phyloP scores from a whole-genome alignment of 37 sponge, comb jelly and placozoan genomes.

The Haliclona indistincta region DNA sequence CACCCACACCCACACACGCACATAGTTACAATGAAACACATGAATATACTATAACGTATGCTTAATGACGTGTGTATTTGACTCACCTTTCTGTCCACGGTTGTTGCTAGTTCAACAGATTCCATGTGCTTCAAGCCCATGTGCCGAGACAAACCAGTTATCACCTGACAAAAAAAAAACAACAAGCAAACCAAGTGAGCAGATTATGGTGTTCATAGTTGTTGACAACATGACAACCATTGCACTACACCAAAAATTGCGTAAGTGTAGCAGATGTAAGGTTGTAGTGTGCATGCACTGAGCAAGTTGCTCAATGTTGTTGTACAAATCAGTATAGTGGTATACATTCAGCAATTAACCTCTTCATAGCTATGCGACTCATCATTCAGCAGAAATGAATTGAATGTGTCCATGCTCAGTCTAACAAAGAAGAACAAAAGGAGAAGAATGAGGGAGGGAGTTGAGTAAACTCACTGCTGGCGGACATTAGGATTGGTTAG shows the following conservation, averaged over 20 bases:
- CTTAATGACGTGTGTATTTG: background rate
- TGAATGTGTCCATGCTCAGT: conserved; percentile 8
- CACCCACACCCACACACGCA: background rate
- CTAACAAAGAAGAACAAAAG: background rate
- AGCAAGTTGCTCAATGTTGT: too few relatives aligned
- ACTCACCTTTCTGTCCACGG: conserved; percentile 67
- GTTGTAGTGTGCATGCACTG: background rate
- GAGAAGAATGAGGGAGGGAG: background rate
- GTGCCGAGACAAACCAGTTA: conserved; percentile 29
- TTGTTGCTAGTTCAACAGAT: conserved; percentile 51
- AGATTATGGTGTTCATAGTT: background rate
- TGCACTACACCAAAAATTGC: background rate
- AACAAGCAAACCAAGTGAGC: background rate
- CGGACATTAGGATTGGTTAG: background rate
- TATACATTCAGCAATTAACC: too few relatives aligned
- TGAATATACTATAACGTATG: background rate
- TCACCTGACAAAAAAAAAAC: conserved; percentile 34
- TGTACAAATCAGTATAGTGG: too few relatives aligned
- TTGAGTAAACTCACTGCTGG: conserved; percentile 8
- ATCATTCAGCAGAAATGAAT: conserved; percentile 71
- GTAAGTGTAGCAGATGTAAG: background rate
- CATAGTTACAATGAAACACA: background rate
- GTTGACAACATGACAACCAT: background rate
- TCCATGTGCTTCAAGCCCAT: conserved; percentile 39
- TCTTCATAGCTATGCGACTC: conserved; percentile 78